Base-by-base conservation (phyloP, 92 coral and sea anemone genomes). In the Umimayanthus chanpuru region DNA sequence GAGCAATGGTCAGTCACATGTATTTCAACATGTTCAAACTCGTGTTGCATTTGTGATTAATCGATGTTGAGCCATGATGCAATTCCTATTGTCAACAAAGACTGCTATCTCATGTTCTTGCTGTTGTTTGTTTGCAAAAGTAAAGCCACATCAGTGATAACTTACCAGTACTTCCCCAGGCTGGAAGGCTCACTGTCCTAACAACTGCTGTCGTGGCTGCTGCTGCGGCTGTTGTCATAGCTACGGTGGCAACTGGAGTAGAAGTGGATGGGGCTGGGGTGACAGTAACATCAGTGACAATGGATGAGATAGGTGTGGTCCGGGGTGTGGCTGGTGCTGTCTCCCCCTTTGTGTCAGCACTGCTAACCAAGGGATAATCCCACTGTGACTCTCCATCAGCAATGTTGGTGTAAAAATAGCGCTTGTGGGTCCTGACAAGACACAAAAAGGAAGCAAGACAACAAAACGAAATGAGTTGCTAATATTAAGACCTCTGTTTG, bases 331-430 rank as follows among this genome's bases (percentile, higher is more conserved):
- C 71, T 9, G 67, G 86, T 28, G 65, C 43, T 6, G 74, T 89
- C 38, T 80, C 80, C 15, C 50, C 64, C 32, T 85, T 86, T 2
- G 71, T 81, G 10, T 85, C 92, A 1, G 85, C 89, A 16, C 90
- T 68, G 64, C 85, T 16, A 2, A 81, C 82, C 14, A 86, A 85
- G 0, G 99, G 99, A 71, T 88, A 97, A 43, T 97, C 99, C 99
- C 99, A 97, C 80, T 94, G 96, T 0, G 98, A 97, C 53, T 97
- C 91, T 0, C 98, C 94, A 6, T 98, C 96, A 49, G 89, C 90
- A 15, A 77, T 28, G 82, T 97, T 94, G 49, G 97, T 97, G 91
- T 97, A 97, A 90, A 89, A 97, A 55, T 97, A 97, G 12, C 96
- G 95, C 82, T 94, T 97, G 93, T 97, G 94, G 71, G 96, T 85